phyloP scores from a whole-genome alignment of 2,888 invertebrate species.

The Thysanoteuthis rhombus region DNA sequence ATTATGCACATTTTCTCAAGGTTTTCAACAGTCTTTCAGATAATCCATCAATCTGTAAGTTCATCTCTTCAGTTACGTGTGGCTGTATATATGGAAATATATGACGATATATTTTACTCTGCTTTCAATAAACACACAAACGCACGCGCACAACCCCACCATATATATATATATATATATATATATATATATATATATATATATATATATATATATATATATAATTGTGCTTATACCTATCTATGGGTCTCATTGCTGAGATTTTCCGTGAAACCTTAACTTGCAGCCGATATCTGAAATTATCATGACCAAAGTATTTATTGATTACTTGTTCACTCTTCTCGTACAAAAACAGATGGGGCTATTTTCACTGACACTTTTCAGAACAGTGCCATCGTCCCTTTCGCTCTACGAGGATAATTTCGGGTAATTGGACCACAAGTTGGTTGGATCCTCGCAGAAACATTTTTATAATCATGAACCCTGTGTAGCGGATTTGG shows the following conservation, averaged over 20 bases:
- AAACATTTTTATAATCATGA: background rate
- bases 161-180: too few relatives aligned
- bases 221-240: rapidly evolving
- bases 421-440: background rate
- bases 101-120: background rate
- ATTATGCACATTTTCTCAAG: too few relatives aligned
- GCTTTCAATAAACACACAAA: too few relatives aligned
- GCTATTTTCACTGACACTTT: background rate
- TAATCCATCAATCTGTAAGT: too few relatives aligned
- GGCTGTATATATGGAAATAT: background rate
- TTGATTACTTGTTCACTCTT: background rate
- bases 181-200: too few relatives aligned
- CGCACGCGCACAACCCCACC: too few relatives aligned
- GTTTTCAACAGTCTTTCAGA: too few relatives aligned
- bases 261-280: too few relatives aligned
- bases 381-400: background rate
- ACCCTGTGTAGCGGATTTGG: background rate
- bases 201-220: background rate
- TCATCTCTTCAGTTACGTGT: too few relatives aligned
- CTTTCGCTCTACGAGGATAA: background rate
- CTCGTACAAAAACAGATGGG: background rate
- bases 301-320: background rate
- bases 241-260: background rate
- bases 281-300: background rate
- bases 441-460: background rate